A percentile compares a stretch with the other conserved stretches of the same genome.
These are phyloP conservation scores for Lycorma delicatula DNA, from an alignment of 1,140 invertebrate species.

Conservation along the genomic window DNA sequence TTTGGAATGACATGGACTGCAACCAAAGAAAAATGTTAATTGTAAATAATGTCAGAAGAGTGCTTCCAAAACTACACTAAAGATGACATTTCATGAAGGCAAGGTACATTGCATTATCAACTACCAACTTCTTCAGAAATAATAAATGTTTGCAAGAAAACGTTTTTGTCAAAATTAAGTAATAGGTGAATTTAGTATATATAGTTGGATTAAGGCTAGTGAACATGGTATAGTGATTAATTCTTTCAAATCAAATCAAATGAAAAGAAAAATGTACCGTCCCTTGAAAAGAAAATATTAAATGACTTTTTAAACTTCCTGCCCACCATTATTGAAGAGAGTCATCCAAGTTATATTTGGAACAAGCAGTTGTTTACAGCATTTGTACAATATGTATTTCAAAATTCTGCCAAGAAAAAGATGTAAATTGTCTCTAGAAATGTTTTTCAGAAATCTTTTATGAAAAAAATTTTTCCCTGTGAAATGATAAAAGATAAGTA, in stretches of 20 bases:
- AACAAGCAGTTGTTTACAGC: background rate
- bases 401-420: background rate
- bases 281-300: background rate
- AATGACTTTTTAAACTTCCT: background rate
- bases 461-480: slow-evolving; percentile 22
- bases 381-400: background rate
- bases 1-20: background rate
- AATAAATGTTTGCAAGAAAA: too few species aligned
- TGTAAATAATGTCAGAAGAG: background rate
- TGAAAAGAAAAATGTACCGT: too few species aligned
- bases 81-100: background rate
- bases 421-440: background rate
- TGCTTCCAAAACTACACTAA: background rate
- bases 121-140: background rate
- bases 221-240: background rate
- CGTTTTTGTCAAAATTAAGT: too few species aligned
- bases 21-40: background rate
- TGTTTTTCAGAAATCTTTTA: slow-evolving; percentile 3
- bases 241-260: background rate
- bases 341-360: background rate
- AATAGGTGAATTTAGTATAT: background rate
- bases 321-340: background rate
- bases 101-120: background rate
- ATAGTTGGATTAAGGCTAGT: background rate
- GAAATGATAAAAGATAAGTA: slow-evolving; percentile 26